Conservation (phyloP, 2,888 invertebrate genomes). For the Didymodactylos carnosus region DNA sequence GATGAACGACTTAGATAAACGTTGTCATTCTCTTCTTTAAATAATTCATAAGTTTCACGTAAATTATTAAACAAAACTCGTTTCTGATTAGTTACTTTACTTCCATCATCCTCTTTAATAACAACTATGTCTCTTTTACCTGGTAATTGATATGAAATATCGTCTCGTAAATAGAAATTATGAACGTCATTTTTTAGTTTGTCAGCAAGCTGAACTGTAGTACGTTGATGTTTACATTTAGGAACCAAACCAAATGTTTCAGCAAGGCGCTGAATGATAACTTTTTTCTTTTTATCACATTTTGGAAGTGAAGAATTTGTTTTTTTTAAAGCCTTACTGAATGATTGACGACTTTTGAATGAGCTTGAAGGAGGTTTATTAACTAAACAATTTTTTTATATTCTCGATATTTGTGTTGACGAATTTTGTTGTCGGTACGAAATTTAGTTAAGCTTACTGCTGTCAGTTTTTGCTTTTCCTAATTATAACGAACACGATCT, state of each 20-base stretch:
- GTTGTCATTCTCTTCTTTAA: background rate
- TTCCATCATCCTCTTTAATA: background rate
- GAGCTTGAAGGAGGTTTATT: background rate
- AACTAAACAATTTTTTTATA: background rate
- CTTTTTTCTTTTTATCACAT: background rate
- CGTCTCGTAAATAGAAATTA: background rate
- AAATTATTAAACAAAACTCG: background rate
- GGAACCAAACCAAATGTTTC: background rate
- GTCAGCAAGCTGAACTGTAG: background rate
- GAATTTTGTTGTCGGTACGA: background rate
- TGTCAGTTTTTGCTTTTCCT: background rate
- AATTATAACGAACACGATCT: background rate
- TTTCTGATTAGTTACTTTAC: background rate
- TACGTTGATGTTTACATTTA: background rate
- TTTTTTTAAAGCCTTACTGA: background rate
- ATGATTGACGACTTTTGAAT: background rate
- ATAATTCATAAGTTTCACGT: background rate
- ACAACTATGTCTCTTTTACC: background rate
- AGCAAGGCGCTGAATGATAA: background rate
- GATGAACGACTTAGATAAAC: background rate
- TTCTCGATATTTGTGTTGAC: background rate
- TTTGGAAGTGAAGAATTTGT: background rate
- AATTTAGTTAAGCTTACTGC: background rate
- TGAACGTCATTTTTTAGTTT: background rate
- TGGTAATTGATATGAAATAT: background rate